Percentiles rank a stretch among this genome's conserved stretches.
Evolutionary conservation across 1,140 invertebrate species (phyloP).

Genomic region (Drosophila micromelanica): DNA sequence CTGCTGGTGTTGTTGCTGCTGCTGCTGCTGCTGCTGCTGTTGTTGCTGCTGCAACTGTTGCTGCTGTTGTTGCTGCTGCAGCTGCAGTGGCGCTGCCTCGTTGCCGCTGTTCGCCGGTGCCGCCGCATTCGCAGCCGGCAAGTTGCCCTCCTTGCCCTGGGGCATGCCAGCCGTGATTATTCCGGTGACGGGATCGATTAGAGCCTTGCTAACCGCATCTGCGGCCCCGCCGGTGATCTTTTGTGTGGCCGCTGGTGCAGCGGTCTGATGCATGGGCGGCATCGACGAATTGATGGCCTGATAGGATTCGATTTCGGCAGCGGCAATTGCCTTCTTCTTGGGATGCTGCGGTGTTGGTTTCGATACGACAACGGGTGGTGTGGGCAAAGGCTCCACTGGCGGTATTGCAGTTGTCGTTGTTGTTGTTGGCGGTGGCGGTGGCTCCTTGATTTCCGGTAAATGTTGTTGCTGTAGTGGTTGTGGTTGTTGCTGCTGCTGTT

Average conservation of each 20-base stretch:
- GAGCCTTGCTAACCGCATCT: constrained; percentile 75
- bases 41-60: constrained; percentile 42
- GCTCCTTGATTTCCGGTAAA: constrained; percentile 10
- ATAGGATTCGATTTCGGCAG: constrained; percentile 79
- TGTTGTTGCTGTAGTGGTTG: constrained; percentile 10
- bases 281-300: constrained; percentile 64
- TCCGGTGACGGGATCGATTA: constrained; percentile 92
- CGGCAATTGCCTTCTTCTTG: constrained; percentile 80
- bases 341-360: constrained; percentile 76
- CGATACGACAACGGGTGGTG: constrained; percentile 21
- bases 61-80: constrained; percentile 52
- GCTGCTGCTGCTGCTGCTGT: constrained; percentile 48
- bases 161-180: constrained; percentile 88
- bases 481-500: background rate
- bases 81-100: constrained; percentile 28
- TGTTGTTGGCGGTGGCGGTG: background rate
- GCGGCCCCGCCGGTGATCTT: constrained; percentile 78
- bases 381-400: background rate
- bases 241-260: constrained; percentile 70
- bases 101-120: constrained; percentile 65
- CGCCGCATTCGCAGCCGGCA: constrained; percentile 71
- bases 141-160: constrained; percentile 88
- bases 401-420: background rate
- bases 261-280: constrained; percentile 74
- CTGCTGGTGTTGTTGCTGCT: constrained; percentile 46